Evolutionary conservation across 2,888 invertebrate species (phyloP).

Genomic region (Drepanosiphum platanoidis): DNA sequence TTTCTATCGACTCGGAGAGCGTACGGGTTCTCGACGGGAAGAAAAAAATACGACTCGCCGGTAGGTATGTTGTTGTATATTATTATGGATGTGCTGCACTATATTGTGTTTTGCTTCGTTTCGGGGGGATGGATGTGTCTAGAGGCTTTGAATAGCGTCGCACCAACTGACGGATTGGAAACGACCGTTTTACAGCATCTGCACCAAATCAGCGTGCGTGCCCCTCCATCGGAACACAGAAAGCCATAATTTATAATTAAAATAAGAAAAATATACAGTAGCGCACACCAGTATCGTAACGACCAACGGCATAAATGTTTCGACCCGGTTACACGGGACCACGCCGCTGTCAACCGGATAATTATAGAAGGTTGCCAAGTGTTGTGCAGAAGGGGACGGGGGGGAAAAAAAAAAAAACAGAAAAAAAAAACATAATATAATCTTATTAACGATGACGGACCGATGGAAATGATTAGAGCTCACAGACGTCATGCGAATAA

Average conservation of each 20-base stretch:
- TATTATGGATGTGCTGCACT: no score
- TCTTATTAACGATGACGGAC: constrained; percentile 43
- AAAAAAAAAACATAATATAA: constrained; percentile 2
- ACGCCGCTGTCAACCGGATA: constrained; percentile 55
- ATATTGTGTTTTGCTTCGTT: not conserved
- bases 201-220: constrained; percentile 11
- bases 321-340: constrained; percentile 48
- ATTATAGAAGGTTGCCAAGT: constrained; percentile 55
- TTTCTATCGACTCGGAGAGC: not conserved
- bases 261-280: constrained; percentile 50
- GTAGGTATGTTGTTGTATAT: not conserved
- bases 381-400: not conserved
- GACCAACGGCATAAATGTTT: constrained; percentile 42
- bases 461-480: constrained; percentile 49
- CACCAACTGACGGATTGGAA: constrained; percentile 46
- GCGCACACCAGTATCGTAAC: constrained; percentile 31
- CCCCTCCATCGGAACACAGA: constrained; percentile 42
- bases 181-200: constrained; percentile 44
- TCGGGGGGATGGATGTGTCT: constrained; percentile 8
- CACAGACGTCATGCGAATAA: constrained; percentile 35
- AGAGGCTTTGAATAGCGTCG: constrained; percentile 26
- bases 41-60: not conserved
- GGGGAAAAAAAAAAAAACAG: no score
- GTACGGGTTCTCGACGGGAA: not conserved
- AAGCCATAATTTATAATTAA: constrained; percentile 55